Evolutionary conservation across 2,113 vertebrate genomes (phyloP), one percentile per base, ranked within the genome.

Genomic region (Chamaea fasciata): DNA sequence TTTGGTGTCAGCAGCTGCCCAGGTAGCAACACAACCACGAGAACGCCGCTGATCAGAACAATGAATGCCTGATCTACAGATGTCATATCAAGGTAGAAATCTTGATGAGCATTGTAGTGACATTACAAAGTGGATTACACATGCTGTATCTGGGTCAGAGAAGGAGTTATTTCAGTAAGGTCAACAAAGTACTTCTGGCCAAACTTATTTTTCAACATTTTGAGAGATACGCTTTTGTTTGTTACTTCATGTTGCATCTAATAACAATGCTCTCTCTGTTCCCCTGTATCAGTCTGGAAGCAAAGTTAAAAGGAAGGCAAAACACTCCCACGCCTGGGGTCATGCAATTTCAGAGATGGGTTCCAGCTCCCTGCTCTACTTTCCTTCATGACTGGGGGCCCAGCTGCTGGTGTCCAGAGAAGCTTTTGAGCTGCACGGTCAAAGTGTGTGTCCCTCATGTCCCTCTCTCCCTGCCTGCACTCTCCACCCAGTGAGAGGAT

Each of bases 111-210:
- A 96, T 97, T 97, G 86, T 83, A 92, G 95, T 49, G 77, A 95
- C 94, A 96, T 97, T 97, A 97, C 96, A 98, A 98, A 97, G 95
- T 96, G 92, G 82, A 96, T 88, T 95, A 71, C 95, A 95, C 91
- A 91, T 94, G 91, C 96, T 95, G 59, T 97, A 97, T 97, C 97
- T 98, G 94, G 97, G 97, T 98, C 98, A 97, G 97, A 91, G 71
- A 91, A 96, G 95, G 97, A 96, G 89, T 95, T 80, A 96, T 96
- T 97, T 93, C 97, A 95, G 87, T 60, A 92, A 92, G 91, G 97
- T 97, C 91, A 91, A 95, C 94, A 57, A 90, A 94, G 95, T 95
- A 90, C 90, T 96, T 96, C 89, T 91, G 89, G 89, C 92, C 87
- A 97, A 97, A 97, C 83, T 87, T 96, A 96, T 87, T 96, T 95